phyloP scores from a whole-genome alignment of 2,797 vertebrate species.

The Moxostoma hubbsi region DNA sequence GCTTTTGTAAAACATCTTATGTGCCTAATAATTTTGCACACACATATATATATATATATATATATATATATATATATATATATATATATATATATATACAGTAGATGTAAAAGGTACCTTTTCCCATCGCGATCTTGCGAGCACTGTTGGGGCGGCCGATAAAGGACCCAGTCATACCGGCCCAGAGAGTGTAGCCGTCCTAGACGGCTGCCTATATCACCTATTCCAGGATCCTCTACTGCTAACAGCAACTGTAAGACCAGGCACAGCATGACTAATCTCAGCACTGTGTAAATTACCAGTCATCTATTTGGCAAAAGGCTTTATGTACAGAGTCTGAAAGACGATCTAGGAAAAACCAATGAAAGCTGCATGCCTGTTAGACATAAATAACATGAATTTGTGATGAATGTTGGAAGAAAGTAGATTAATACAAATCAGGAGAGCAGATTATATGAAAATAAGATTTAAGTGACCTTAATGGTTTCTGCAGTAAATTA shows the following conservation, averaged over 20 bases:
- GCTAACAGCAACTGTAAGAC: slow-evolving; percentile 13
- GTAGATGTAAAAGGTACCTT: no score
- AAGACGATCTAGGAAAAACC: slow-evolving; percentile 6
- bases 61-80: no score
- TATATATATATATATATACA: no score
- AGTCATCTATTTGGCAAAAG: slow-evolving; percentile 12
- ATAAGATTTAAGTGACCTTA: slow-evolving; percentile 1
- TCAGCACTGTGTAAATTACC: slow-evolving; percentile 22
- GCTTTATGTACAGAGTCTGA: not conserved
- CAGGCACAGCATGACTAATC: slow-evolving; percentile 17
- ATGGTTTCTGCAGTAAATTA: not conserved
- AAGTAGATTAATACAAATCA: slow-evolving; percentile 8
- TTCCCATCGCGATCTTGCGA: no score
- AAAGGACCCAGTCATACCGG: no score
- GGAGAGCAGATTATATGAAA: slow-evolving; percentile 6
- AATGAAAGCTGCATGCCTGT: slow-evolving; percentile 6
- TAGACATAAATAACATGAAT: slow-evolving; percentile 9
- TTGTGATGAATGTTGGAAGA: not conserved
- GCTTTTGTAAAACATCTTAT: no score
- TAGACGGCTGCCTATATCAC: no score
- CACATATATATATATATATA: no score
- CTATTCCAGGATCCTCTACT: no score
- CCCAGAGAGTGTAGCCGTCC: no score
- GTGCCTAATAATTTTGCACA: no score
- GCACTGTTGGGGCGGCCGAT: no score